These are phyloP conservation scores for Nudaria mundana DNA, from an alignment of 2,888 invertebrate species.

Conservation along the genomic window DNA sequence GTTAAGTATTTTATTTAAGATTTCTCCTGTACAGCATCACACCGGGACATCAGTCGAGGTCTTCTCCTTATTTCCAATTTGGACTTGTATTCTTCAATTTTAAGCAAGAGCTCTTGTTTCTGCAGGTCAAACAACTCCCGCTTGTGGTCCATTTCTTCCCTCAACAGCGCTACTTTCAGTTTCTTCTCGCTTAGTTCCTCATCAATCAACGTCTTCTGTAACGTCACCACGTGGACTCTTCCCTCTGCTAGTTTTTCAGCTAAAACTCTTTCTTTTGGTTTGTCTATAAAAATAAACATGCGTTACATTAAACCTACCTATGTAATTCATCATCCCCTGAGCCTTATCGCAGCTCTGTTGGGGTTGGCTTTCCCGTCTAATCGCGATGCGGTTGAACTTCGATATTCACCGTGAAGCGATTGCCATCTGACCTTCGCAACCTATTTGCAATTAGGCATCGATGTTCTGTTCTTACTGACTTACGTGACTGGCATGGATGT, in stretches of 20 bases:
- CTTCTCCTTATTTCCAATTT: not conserved
- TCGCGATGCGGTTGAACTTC: too few relatives aligned
- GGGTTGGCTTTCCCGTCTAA: too few relatives aligned
- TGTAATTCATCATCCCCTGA: too few relatives aligned
- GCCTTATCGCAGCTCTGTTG: too few relatives aligned
- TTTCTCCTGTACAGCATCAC: not conserved
- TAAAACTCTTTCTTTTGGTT: slow-evolving; percentile 8
- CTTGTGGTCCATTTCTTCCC: slow-evolving; percentile 6
- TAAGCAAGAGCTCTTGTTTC: slow-evolving; percentile 2
- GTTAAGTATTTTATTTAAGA: too few relatives aligned
- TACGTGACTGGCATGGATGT: too few relatives aligned
- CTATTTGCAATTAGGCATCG: too few relatives aligned
- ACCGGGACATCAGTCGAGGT: not conserved
- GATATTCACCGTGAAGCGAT: too few relatives aligned
- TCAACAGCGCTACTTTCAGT: not conserved
- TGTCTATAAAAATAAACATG: not conserved
- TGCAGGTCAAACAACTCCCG: not conserved
- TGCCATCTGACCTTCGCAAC: too few relatives aligned
- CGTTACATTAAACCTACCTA: too few relatives aligned
- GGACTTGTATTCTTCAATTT: slow-evolving; percentile 3
- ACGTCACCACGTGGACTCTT: slow-evolving; percentile 2
- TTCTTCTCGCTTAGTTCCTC: slow-evolving; percentile 3
- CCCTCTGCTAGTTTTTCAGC: slow-evolving; percentile 7
- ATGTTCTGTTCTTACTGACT: too few relatives aligned
- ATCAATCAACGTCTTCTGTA: slow-evolving; percentile 5